Evolutionary conservation across 2,797 vertebrate species (phyloP), one percentile per base, ranked within the genome.

Genomic region (Epinephelus coioides): DNA sequence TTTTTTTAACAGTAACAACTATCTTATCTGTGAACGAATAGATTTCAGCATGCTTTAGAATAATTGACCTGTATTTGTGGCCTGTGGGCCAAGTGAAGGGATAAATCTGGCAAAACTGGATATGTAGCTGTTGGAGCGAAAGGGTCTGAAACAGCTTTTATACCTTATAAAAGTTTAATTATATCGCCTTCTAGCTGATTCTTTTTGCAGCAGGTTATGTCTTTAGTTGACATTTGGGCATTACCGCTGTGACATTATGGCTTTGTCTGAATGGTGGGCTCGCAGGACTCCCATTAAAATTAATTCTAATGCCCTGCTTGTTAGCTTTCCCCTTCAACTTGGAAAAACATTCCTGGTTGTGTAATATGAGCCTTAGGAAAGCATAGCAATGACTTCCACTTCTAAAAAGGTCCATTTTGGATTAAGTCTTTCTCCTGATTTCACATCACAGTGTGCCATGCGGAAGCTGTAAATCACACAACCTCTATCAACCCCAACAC

Each of bases 91-190:
- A 21, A 27, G 1, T 69, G 40, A 55, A 53, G 65, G 44, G 54
- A 70, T 73, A 64, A 60, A 62, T 77, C 2, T 40, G 55, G 38
- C n/a, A 25, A 49, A 60, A 34, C 44, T 61, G 34, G 54, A 68
- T 53, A 6, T 59, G 12, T 9, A 14, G 40, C 21, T 60, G 12
- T 46, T 53, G 17, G 23, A 73, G 44, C 5, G 3, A 62, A 84
- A 73, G n/a, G 68, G 46, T 69, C 55, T 57, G 23, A 76, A 76
- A 50, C 64, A 14, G 38, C 53, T 78, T 81, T 69, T 69, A 75
- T 44, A 64, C 59, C 68, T 66, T 63, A 60, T 78, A 30, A 83
- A 85, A 78, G 11, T 76, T 64, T 71, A 73, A 87, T 87, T 64
- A 62, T 47, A 25, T 78, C 34, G 21, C 60, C 66, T 64, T 51